phyloP scores from a whole-genome alignment of 2,888 invertebrate genomes.

The Agrotis exclamationis region DNA sequence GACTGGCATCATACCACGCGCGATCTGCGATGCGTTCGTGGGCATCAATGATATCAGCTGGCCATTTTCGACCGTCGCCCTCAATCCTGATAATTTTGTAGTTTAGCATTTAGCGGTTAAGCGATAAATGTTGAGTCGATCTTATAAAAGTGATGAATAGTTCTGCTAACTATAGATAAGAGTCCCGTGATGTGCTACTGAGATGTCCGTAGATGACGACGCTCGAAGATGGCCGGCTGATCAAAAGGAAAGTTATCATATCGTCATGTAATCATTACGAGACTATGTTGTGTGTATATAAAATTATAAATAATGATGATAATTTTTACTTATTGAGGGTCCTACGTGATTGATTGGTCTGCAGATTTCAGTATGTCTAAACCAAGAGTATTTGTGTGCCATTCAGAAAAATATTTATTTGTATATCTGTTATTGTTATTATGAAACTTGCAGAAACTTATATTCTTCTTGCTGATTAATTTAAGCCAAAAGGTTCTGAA shows the following conservation, averaged over 20 bases:
- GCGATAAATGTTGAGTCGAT: slow-evolving; percentile 60
- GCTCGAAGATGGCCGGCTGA: slow-evolving; percentile 78
- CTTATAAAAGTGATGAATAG: slow-evolving; percentile 29
- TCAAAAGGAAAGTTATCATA: slow-evolving; percentile 58
- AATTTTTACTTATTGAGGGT: slow-evolving; percentile 46
- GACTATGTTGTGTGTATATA: slow-evolving; percentile 81
- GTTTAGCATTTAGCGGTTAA: slow-evolving; percentile 52
- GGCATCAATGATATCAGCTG: slow-evolving; percentile 70
- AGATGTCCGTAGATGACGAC: slow-evolving; percentile 40
- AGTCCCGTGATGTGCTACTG: slow-evolving; percentile 28
- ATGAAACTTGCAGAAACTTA: slow-evolving; percentile 33
- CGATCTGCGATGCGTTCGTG: slow-evolving; percentile 54
- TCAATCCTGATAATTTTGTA: slow-evolving; percentile 32
- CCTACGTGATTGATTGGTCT: slow-evolving; percentile 19
- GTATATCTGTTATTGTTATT: slow-evolving; percentile 31
- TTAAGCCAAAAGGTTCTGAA: slow-evolving; percentile 25
- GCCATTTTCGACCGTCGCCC: slow-evolving; percentile 72
- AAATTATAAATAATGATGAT: slow-evolving; percentile 74
- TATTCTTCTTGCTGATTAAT: slow-evolving; percentile 35
- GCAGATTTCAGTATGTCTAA: slow-evolving; percentile 23
- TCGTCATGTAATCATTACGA: slow-evolving; percentile 68
- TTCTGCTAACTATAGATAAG: slow-evolving; percentile 46
- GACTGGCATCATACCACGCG: slow-evolving; percentile 50
- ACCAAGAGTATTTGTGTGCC: slow-evolving; percentile 19
- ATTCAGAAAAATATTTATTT: slow-evolving; percentile 38